Evolutionary conservation across 2,888 invertebrate species (phyloP), one percentile per base, ranked within the genome.

Genomic region (Pollenia labialis): DNA sequence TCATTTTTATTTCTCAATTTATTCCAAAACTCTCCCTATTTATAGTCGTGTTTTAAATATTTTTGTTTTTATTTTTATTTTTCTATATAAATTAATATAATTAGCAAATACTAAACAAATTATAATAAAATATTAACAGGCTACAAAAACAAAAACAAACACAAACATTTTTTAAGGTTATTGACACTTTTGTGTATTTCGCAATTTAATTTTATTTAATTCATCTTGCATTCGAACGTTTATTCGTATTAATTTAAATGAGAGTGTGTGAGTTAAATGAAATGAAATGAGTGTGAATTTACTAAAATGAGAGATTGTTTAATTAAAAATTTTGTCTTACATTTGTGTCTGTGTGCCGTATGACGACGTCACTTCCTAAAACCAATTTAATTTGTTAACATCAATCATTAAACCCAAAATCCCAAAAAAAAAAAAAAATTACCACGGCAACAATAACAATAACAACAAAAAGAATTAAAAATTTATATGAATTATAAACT

Each of bases 351-450:
- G 58, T 23, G 72, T 66, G 16, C 12, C 12, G n/a, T 54, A 81
- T 87, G 84, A 87, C 87, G 84, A 87, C 87, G 84, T 87, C 87
- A 87, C 84, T 87, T 87, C 87, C 87, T 87, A 87, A 84, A 84
- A 84, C 68, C 84, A 87, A 81, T 87, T 84, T 77, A 76, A 77
- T 84, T 58, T 83, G 80, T 83, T 81, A 85, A 85, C 85, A 85
- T 85, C 76, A 81, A 85, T 85, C 85, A 85, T 85, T 66, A 66
- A 60, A 44, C 18, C 16, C 40, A 62, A 18, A 54, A n/a, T 44
- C n/a, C 14, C 42, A 52, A 32, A 23, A 44, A 16, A 54, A 23
- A 60, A 16, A 7, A 48, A 46, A 14, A 7, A 60, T 18, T 44
- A 18, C 6, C 44, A 56, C 44, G 32, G 23, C 69, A 71, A 54